Evolutionary conservation across 2,113 vertebrate genomes (phyloP).

Genomic region (Lota lota): DNA sequence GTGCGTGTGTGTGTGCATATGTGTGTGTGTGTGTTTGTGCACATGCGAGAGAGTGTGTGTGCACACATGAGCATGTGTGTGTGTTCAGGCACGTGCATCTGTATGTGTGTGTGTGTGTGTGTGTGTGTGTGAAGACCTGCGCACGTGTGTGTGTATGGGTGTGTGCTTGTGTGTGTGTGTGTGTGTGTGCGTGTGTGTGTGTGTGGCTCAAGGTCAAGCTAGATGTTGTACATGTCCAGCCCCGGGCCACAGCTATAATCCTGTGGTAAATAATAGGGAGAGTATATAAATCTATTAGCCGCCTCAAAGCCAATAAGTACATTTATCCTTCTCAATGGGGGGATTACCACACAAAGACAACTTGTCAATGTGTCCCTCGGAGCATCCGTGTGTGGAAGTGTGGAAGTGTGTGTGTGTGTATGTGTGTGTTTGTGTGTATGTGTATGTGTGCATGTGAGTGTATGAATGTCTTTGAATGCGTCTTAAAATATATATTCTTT

Average conservation of each 20-base stretch:
- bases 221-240: constrained; percentile 52
- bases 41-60: neutral
- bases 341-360: constrained; percentile 37
- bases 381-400: constrained; percentile 17
- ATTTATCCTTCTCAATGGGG: constrained; percentile 42
- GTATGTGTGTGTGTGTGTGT: constrained; percentile 38
- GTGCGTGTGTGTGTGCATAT: neutral
- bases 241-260: constrained; percentile 52
- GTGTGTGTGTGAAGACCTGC: constrained; percentile 33
- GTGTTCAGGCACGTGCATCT: no score
- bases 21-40: neutral
- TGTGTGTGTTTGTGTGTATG: constrained; percentile 12
- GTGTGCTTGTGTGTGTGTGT: constrained; percentile 13
- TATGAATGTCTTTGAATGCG: neutral
- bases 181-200: constrained; percentile 13
- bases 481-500: neutral
- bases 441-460: neutral
- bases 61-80: constrained; percentile 14
- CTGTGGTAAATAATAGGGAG: constrained; percentile 61
- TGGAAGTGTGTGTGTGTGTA: constrained; percentile 17
- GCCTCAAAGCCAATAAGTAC: constrained; percentile 47
- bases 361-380: neutral
- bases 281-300: constrained; percentile 63
- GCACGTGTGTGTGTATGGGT: neutral
- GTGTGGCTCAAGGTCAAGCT: constrained; percentile 58